Evolutionary conservation across 2,113 vertebrate genomes (phyloP).

Genomic region (Colossoma macropomum): DNA sequence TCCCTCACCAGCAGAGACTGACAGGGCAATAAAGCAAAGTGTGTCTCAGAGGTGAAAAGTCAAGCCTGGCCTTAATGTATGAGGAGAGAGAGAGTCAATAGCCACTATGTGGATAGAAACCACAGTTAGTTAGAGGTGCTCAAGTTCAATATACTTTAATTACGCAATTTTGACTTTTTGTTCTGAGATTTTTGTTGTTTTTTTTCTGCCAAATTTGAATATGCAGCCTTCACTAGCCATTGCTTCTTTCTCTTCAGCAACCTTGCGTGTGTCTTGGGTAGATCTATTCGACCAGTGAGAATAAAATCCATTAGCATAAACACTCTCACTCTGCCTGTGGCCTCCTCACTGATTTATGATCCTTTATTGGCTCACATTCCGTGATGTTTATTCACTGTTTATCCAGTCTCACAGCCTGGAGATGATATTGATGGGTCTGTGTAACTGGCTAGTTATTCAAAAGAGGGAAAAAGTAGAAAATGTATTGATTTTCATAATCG

Average conservation of each 20-base stretch:
- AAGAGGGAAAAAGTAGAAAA: neutral
- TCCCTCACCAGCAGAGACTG: conserved; percentile 54
- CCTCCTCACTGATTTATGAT: no score
- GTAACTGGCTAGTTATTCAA: neutral
- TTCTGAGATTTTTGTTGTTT: neutral
- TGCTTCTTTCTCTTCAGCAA: no score
- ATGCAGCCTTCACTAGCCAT: no score
- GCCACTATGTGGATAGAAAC: neutral
- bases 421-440: neutral
- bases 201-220: no score
- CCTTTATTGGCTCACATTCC: no score
- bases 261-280: no score
- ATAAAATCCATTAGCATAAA: no score
- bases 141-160: neutral
- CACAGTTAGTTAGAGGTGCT: neutral
- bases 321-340: no score
- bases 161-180: neutral
- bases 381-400: no score
- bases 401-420: no score
- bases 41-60: conserved; percentile 45
- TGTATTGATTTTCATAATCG: neutral
- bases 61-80: conserved; percentile 41
- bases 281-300: no score
- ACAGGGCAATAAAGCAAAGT: conserved; percentile 58
- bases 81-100: conserved; percentile 3